Base-by-base conservation (phyloP, 2,888 invertebrate species). In the Apocheima hispidaria region DNA sequence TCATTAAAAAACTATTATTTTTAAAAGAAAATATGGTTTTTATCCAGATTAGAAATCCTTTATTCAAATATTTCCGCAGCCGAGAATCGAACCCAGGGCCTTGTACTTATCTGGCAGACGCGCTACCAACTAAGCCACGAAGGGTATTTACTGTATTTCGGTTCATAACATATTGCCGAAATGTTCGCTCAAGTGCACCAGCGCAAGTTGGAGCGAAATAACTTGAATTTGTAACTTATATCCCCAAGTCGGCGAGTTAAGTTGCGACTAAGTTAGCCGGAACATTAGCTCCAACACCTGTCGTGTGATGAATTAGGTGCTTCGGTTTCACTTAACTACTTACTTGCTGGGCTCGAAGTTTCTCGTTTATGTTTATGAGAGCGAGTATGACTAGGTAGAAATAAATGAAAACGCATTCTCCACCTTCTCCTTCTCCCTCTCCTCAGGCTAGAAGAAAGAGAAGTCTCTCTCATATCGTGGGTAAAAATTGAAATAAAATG, bases 231-330 rank as follows among this genome's bases (percentile, higher is more conserved):
- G 54, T 65, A 63, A 61, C 58, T 65, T 53, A 58, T 54, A 52
- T 26, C 46, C n/a, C 7, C 16, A 58, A 59, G 58, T 61, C 33
- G 59, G 18, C 35, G 43, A 58, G 53, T 60, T 58, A 63, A 54
- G 54, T 62, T 40, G 60, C 63, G 36, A 21, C 63, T 35, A 66
- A 66, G 60, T 66, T 63, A 58, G 21, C 50, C 53, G 53, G 52
- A 36, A 56, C 62, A 76, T 72, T 78, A 75, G 70, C 74, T 65
- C 65, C 44, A 70, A 72, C 78, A 78, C 77, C 76, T 78, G 78
- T 72, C 74, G 60, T 64, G 61, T 71, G 71, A 76, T 76, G 70
- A 72, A 78, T 78, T 76, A 71, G 54, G 43, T 60, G 66, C 65
- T 54, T 51, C 67, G 65, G 68, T 65, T 67, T 68, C 69, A 74